Base-by-base conservation (phyloP, 2,888 invertebrate species). In the Miltochrista miniata region DNA sequence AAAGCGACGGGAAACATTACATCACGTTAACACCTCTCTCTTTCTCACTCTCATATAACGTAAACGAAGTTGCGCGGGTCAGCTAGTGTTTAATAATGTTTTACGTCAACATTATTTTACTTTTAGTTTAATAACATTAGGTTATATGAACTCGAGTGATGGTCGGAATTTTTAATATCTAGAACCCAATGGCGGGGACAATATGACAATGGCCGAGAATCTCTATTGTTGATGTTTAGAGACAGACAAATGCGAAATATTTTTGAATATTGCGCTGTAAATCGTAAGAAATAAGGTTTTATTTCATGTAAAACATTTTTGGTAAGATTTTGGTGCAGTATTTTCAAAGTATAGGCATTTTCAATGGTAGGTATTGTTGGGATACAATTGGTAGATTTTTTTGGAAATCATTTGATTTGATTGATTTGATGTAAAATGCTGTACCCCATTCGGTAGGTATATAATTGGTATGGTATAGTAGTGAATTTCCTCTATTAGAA, bases 131-230 rank as follows among this genome's bases (percentile, higher is more conserved):
- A 70, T 69, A 65, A 59, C 56, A 51, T 59, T 24, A 24, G n/a
- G 18, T 24, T 57, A 62, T 66, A 63, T 64, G 56, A 61, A 66
- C 55, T 64, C 56, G 61, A 68, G 68, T 68, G 67, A 55, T 60
- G 66, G 55, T 57, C 42, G 83, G 84, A 82, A 83, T 83, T 83
- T 83, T 84, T 83, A 84, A 80, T 77, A 81, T 79, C 76, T 72
- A 72, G 70, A 64, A 63, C 59, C 67, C 64, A 62, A 57, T 64
- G 52, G 59, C 59, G 59, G 64, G 68, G 65, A 72, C 68, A 68
- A 72, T 74, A 80, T 80, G 70, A 81, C 83, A 83, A 83, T 79
- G 66, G 76, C 52, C 56, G 68, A 70, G 81, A 78, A 79, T 81
- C 71, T 54, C 78, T 67, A 80, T 83, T 84, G 83, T 83, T 79